Conservation (phyloP, 2,888 invertebrate species). For the Diarsia rubi region DNA sequence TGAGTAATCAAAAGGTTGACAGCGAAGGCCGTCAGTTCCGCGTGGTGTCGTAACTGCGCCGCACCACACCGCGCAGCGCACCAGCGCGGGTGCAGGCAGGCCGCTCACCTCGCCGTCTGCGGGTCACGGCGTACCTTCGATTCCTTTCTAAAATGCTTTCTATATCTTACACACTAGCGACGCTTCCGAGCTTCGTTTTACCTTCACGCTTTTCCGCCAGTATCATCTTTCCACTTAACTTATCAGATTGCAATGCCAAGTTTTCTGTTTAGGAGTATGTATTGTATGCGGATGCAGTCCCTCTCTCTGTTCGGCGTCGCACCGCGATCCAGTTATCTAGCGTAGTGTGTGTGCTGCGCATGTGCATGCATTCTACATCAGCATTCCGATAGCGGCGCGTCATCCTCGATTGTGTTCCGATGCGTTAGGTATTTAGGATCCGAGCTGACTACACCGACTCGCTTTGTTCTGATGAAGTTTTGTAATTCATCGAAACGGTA, state of each 20-base stretch:
- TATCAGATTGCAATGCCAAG: conserved; percentile 77
- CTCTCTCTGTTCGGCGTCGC: conserved; percentile 70
- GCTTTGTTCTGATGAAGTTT: conserved; percentile 75
- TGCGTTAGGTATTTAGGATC: conserved; percentile 80
- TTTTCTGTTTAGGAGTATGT: conserved; percentile 67
- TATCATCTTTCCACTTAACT: conserved; percentile 75
- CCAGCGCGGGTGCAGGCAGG: conserved; percentile 78
- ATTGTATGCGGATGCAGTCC: conserved; percentile 74
- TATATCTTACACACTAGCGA: conserved; percentile 82
- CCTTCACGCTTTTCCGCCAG: conserved; percentile 79
- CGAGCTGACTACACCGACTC: conserved; percentile 72
- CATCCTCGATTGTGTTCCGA: conserved; percentile 82
- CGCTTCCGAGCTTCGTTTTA: conserved; percentile 79
- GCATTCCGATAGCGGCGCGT: conserved; percentile 86
- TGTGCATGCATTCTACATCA: conserved; percentile 84
- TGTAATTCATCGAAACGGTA: conserved; percentile 69
- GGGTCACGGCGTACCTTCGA: conserved; percentile 88
- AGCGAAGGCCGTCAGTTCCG: conserved; percentile 88
- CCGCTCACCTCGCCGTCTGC: conserved; percentile 85
- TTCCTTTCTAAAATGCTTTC: conserved; percentile 91
- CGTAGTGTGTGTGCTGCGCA: conserved; percentile 77
- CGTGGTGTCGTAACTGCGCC: conserved; percentile 82
- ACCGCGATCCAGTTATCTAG: conserved; percentile 78
- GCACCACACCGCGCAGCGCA: conserved; percentile 58
- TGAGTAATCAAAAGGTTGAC: conserved; percentile 87